Base-by-base conservation (phyloP, 2,888 invertebrate genomes). In the Aphidius colemani region DNA sequence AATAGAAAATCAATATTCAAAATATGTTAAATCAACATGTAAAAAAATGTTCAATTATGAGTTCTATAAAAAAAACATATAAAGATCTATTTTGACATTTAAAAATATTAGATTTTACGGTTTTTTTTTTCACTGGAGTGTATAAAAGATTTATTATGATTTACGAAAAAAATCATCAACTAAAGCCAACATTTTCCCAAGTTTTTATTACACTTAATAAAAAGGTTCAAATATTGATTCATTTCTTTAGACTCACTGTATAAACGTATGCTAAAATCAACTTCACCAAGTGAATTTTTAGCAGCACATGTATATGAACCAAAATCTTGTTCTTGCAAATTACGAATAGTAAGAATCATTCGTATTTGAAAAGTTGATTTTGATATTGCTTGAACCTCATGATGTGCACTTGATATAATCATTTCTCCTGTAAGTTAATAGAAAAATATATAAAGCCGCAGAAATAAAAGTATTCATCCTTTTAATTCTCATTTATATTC, bases 301-400 rank as follows among this genome's bases (percentile, higher is more conserved):
- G 94, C 94, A 65, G 93, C 90, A 79, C 95, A 95, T 59, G 89
- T 85, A 83, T 95, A 95, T 1, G 91, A 90, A 40, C 95, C 94
- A 7, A 91, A 88, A 78, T 94, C 94, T 45, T 87, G 86, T 65
- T 87, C 85, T 68, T 90, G 89, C 70, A 95, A 86, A 72, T 88
- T 87, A 53, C 90, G 86, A 69, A 95, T 91, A 59, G 88, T 90
- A 75, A 95, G 86, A 55, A 87, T 86, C 94, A 95, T 94, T 72
- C 88, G 89, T 48, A 91, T 90, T 83, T 94, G 93, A 81, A 94
- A 95, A 69, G 88, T 85, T 60, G 92, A 92, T 66, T 70, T 71
- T 13, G 66, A 63, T 11, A 86, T 84, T 72, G 88, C 88, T 75
- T 90, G 87, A 63, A 93, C 92, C 76, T 92, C 90, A 81, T 93